These are phyloP conservation scores for Ectobius pallidus DNA, from an alignment of 2,888 invertebrate genomes.

Conservation along the genomic window DNA sequence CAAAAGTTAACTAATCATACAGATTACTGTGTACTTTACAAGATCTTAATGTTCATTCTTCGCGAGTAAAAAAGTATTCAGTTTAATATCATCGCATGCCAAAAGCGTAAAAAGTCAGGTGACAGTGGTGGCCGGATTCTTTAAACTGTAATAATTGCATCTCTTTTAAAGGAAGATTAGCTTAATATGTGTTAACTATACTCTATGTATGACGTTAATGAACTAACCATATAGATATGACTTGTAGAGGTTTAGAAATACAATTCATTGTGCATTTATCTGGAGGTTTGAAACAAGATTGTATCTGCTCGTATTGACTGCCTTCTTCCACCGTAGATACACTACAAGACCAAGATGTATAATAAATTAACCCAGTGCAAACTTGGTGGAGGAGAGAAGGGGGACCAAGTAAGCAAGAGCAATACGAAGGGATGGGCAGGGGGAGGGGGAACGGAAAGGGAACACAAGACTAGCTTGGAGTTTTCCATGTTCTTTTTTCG, in stretches of 20 bases:
- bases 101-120: no score
- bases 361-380: conserved; percentile 39
- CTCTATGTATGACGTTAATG: conserved; percentile 13
- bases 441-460: conserved; percentile 8
- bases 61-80: no score
- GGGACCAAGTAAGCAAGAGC: conserved; percentile 17
- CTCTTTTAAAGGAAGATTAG: no score
- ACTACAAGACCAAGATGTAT: conserved; percentile 35
- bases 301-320: conserved; percentile 32
- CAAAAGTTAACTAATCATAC: no score
- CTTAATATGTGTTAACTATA: no score
- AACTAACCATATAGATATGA: conserved; percentile 1
- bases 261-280: conserved; percentile 21
- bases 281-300: conserved; percentile 25
- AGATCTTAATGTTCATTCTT: no score
- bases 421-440: conserved; percentile 22
- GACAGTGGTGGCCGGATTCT: no score
- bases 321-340: conserved; percentile 14
- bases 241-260: conserved; percentile 20
- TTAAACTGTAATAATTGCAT: no score
- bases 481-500: conserved; percentile 44
- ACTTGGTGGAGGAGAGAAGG: conserved; percentile 26
- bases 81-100: no score
- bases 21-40: no score
- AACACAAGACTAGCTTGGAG: conserved; percentile 37